phyloP scores from a whole-genome alignment of 2,113 vertebrate genomes.

The Syrrhaptes paradoxus region DNA sequence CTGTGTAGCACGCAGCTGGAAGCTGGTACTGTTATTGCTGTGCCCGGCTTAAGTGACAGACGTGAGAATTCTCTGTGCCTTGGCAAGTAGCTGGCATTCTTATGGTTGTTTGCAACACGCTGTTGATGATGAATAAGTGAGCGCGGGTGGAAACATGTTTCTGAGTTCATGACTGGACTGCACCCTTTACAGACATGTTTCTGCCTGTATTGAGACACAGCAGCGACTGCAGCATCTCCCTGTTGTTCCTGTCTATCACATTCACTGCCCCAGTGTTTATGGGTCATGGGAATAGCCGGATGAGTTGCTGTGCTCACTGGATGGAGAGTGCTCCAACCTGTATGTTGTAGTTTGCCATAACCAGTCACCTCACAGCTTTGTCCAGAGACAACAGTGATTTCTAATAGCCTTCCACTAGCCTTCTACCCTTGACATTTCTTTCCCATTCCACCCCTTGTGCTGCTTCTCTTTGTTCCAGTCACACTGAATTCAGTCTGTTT shows the following conservation, averaged over 20 bases:
- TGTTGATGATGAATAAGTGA: constrained; percentile 36
- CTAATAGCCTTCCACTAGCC: not conserved
- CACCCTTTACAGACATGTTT: constrained; percentile 24
- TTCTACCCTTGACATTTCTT: not conserved
- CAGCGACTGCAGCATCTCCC: not conserved
- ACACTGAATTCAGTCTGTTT: not conserved
- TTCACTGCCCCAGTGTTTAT: not conserved
- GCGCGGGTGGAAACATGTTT: constrained; percentile 22
- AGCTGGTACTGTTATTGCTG: not conserved
- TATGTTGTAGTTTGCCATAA: not conserved
- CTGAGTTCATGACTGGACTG: constrained; percentile 33
- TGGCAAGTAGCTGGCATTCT: constrained; percentile 31
- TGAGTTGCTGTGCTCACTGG: not conserved
- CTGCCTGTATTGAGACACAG: constrained; percentile 19
- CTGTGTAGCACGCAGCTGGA: constrained; percentile 4
- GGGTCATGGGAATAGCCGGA: not conserved
- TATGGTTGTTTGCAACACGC: constrained; percentile 4
- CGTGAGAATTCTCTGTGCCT: not conserved
- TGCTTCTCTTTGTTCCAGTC: not conserved
- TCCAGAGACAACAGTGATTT: not conserved
- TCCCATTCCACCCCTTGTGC: not conserved
- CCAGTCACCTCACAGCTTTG: not conserved
- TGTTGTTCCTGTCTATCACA: constrained; percentile 5
- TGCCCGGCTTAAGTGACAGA: constrained; percentile 8
- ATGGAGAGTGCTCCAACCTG: not conserved